A percentile compares a stretch with the other conserved stretches of the same genome.
Evolutionary conservation across 2,888 invertebrate genomes (phyloP).

Genomic region (Zaprionus lineosus): DNA sequence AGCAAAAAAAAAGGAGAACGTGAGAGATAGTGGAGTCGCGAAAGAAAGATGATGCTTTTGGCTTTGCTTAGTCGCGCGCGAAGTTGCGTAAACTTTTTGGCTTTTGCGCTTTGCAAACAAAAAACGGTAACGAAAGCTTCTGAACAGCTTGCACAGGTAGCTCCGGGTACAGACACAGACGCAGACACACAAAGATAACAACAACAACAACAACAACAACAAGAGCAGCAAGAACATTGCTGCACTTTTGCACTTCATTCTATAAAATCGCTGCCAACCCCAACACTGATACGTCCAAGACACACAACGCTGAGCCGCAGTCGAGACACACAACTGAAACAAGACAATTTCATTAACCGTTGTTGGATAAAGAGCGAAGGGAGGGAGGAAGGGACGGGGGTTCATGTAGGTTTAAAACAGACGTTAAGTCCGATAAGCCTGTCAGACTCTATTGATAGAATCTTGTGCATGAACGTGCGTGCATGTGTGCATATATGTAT

Average conservation of each 20-base stretch:
- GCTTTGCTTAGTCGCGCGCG: conserved; percentile 52
- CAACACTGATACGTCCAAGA: conserved; percentile 27
- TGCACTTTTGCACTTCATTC: conserved; percentile 29
- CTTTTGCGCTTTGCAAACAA: conserved; percentile 43
- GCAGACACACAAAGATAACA: neutral
- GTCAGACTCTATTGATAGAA: conserved; percentile 49
- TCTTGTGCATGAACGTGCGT: conserved; percentile 1
- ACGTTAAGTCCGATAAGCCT: conserved; percentile 33
- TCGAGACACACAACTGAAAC: neutral
- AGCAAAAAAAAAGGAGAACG: neutral
- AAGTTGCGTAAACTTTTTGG: conserved; percentile 59
- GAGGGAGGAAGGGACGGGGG: neutral
- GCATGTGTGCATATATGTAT: neutral
- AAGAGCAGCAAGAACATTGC: neutral
- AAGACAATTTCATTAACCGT: conserved; percentile 67
- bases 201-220: conserved; percentile 10
- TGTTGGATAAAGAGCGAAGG: conserved; percentile 20
- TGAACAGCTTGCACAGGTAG: conserved; percentile 3
- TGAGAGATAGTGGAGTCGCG: conserved; percentile 6
- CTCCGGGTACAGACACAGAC: neutral
- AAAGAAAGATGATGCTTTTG: conserved; percentile 30
- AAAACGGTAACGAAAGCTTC: neutral
- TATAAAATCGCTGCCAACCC: conserved; percentile 34
- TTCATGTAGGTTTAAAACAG: neutral
- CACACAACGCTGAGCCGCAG: conserved; percentile 31